Base-by-base conservation (phyloP, 2,888 invertebrate species). In the Drosophila dives region DNA sequence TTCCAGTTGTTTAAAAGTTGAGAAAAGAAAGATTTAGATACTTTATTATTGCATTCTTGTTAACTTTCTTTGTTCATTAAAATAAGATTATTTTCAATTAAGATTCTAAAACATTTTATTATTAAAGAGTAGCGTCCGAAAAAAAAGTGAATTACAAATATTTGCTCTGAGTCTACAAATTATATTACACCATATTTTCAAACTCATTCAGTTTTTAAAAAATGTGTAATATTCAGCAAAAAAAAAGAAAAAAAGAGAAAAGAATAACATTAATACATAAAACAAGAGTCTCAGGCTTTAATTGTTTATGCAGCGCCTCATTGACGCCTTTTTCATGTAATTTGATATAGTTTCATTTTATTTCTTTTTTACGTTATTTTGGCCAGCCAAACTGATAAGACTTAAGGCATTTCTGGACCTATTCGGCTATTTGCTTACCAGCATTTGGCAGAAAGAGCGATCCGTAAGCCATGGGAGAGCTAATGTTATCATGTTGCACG, bases 401-500 rank as follows among this genome's bases (percentile, higher is more conserved):
- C 54, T 48, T 36, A 55, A 68, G 60, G 61, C 29, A 45, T 38
- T 48, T 40, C 48, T 55, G 40, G 11, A n/a, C 42, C 26, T 20
- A 48, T 11, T 33, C 26, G 36, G 54, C 36, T 54, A 26, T 26
- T 45, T 26, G 64, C 90, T 86, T 67, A 92, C 92, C 92, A 83
- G 92, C 75, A 86, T 92, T 92, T 59, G 91, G 91, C 70, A 93
- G 72, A 85, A 92, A 92, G 60, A 93, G 77, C 29, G 92, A 83
- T 36, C 92, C 91, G 76, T 92, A 92, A 63, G 92, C 91, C 68
- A 92, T 83, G 3, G 92, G 92, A 20, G 92, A 92, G 67, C 90
- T 91, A 71, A 92, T 90, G 34, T 90, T 81, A 81, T 92, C 93
- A 80, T 92, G 92, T 68, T 92, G 91, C 51, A 86, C 81, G 23